These are phyloP conservation scores for Dascillus cervinus DNA, from an alignment of 2,888 invertebrate genomes.

Conservation along the genomic window DNA sequence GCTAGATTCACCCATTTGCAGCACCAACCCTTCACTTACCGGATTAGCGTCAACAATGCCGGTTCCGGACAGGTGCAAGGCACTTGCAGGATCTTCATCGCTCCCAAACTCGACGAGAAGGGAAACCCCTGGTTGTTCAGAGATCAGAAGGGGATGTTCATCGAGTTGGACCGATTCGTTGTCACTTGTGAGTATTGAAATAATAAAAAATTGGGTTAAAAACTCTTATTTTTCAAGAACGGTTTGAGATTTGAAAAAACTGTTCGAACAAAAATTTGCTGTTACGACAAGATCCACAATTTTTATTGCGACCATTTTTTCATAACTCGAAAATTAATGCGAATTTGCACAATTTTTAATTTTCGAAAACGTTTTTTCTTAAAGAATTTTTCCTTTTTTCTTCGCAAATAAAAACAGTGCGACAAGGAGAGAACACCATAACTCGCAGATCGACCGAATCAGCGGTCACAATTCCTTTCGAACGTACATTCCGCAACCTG, in stretches of 20 bases:
- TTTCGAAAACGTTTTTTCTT: conserved; percentile 1
- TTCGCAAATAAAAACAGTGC: conserved; percentile 47
- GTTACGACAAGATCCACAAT: too few species aligned
- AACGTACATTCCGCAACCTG: conserved; percentile 68
- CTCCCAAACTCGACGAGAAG: conserved; percentile 59
- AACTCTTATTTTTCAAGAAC: too few species aligned
- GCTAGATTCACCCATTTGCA: conserved; percentile 73
- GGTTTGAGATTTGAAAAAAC: too few species aligned
- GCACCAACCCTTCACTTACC: conserved; percentile 62
- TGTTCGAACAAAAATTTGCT: too few species aligned
- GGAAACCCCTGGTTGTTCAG: conserved; percentile 49
- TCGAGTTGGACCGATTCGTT: conserved; percentile 68
- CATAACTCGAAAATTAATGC: too few species aligned
- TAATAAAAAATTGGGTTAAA: too few species aligned
- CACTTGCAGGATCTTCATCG: conserved; percentile 63
- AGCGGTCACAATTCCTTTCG: conserved; percentile 76
- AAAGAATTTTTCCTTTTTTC: conserved; percentile 1
- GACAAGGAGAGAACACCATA: conserved; percentile 59
- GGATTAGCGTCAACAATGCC: conserved; percentile 39
- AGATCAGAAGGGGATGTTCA: conserved; percentile 58
- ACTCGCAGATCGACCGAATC: conserved; percentile 61
- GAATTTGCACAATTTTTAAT: too few species aligned
- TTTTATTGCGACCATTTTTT: too few species aligned
- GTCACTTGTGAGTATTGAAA: conserved; percentile 51
- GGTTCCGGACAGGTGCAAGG: conserved; percentile 47